Evolutionary conservation across 1,140 invertebrate species (phyloP).

Genomic region (Drosophila santomea): DNA sequence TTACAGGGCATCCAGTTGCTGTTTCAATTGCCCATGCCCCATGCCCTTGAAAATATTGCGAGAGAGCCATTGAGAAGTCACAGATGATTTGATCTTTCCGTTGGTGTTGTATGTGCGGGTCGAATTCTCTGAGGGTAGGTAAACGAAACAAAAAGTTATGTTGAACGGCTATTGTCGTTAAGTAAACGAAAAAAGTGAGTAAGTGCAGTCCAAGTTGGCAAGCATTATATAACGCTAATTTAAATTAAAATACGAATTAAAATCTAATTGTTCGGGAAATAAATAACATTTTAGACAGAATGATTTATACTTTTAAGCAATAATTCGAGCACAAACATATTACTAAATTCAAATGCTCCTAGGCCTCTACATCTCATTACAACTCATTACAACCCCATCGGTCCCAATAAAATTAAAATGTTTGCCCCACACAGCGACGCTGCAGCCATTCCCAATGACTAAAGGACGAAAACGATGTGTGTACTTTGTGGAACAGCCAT

Average conservation of each 20-base stretch:
- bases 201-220: background rate
- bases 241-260: no score
- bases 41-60: slow-evolving; percentile 13
- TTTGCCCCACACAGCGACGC: slow-evolving; percentile 8
- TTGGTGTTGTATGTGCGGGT: slow-evolving; percentile 6
- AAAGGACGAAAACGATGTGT: slow-evolving; percentile 41
- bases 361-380: background rate
- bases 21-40: slow-evolving; percentile 15
- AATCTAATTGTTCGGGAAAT: no score
- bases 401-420: slow-evolving; percentile 5
- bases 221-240: no score
- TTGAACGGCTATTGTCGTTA: background rate
- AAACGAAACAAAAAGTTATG: background rate
- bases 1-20: slow-evolving; percentile 54
- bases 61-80: slow-evolving; percentile 45
- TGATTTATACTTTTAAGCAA: no score
- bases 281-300: no score
- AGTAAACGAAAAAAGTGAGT: background rate
- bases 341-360: background rate
- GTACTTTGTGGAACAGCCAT: slow-evolving; percentile 13
- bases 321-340: no score
- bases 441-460: slow-evolving; percentile 11
- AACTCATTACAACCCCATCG: slow-evolving; percentile 5
- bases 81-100: slow-evolving; percentile 49
- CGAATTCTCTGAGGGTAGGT: background rate